Evolutionary conservation across 2,888 invertebrate species (phyloP).

Genomic region (Agonopterix heracliana): DNA sequence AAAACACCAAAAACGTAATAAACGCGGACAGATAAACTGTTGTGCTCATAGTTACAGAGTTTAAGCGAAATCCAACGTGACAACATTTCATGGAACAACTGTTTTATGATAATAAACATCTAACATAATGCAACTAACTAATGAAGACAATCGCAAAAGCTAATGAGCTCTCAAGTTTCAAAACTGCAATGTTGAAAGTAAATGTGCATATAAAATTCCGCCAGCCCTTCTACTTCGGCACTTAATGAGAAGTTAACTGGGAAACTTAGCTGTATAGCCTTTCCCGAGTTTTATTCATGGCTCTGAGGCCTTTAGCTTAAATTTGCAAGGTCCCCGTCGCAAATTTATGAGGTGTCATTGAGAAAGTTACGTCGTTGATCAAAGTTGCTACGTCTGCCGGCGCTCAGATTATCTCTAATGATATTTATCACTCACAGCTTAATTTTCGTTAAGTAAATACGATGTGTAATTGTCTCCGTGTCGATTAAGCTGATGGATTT

Average conservation of each 20-base stretch:
- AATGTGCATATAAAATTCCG: conserved; percentile 19
- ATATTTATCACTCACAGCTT: conserved; percentile 35
- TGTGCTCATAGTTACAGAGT: no score
- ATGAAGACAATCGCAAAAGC: not conserved
- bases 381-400: conserved; percentile 19
- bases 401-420: conserved; percentile 39
- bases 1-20: no score
- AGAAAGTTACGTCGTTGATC: conserved; percentile 48
- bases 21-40: no score
- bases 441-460: conserved; percentile 32
- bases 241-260: conserved; percentile 49
- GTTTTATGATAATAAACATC: no score
- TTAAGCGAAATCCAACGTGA: no score
- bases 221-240: conserved; percentile 16
- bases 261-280: conserved; percentile 40
- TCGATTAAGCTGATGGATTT: conserved; percentile 12
- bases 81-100: no score
- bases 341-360: conserved; percentile 56
- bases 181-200: conserved; percentile 4
- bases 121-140: not conserved
- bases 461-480: conserved; percentile 19
- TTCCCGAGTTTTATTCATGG: conserved; percentile 51
- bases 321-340: conserved; percentile 32
- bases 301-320: conserved; percentile 43
- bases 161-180: not conserved